phyloP scores from a whole-genome alignment of 1,140 invertebrate species.

The Cotesia glomerata region DNA sequence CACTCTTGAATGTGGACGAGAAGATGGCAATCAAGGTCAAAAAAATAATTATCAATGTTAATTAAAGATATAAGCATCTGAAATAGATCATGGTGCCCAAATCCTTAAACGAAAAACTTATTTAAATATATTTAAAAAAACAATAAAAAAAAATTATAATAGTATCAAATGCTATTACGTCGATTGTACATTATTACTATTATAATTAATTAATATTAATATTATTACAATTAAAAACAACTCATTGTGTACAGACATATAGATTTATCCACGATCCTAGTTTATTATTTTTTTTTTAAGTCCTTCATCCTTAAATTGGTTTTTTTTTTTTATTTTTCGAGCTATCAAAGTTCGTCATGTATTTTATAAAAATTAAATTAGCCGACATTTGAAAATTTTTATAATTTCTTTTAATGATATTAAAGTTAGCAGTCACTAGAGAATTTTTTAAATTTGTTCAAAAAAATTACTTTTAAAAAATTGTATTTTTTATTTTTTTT shows the following conservation, averaged over 20 bases:
- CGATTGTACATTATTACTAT: slow-evolving; percentile 37
- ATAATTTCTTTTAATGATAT: too few species aligned
- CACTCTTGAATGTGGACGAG: slow-evolving; percentile 24
- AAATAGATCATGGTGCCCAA: slow-evolving; percentile 26
- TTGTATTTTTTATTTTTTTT: too few species aligned
- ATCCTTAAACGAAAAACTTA: slow-evolving; percentile 21
- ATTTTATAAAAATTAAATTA: too few species aligned
- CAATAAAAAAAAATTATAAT: slow-evolving; percentile 23
- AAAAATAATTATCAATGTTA: slow-evolving; percentile 24
- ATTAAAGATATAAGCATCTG: slow-evolving; percentile 14
- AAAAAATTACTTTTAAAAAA: too few species aligned
- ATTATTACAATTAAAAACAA: slow-evolving; percentile 1
- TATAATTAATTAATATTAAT: slow-evolving; percentile 23
- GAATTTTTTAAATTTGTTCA: too few species aligned
- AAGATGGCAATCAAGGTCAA: slow-evolving; percentile 30
- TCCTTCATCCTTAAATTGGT: neutral
- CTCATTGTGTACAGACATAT: neutral
- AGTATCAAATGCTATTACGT: slow-evolving; percentile 33
- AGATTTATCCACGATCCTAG: neutral
- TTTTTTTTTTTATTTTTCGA: neutral
- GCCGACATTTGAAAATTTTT: too few species aligned
- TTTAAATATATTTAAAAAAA: slow-evolving; percentile 25
- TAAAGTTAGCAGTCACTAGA: too few species aligned
- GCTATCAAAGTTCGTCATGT: neutral
- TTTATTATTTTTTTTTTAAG: neutral